A percentile compares a stretch with the other conserved stretches of the same genome.
phyloP scores from a whole-genome alignment of 2,797 vertebrate genomes.

The Melanotaenia trifasciata region DNA sequence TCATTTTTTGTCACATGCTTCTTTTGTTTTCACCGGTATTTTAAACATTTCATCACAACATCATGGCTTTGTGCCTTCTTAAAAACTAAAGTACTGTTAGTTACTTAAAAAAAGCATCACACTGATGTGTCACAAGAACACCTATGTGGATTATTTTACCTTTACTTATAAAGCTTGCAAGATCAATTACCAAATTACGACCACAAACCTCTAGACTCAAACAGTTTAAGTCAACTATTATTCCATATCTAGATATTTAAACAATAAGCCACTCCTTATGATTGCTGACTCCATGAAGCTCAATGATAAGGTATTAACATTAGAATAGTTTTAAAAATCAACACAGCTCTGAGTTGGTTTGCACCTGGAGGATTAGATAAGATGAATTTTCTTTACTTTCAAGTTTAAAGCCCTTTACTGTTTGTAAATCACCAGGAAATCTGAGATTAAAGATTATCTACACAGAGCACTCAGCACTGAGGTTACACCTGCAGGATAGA shows the following conservation, averaged over 20 bases:
- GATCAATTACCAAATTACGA: background rate
- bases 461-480: background rate
- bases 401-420: background rate
- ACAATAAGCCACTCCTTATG: constrained; percentile 1
- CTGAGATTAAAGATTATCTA: constrained; percentile 16
- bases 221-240: constrained; percentile 3
- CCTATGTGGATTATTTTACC: background rate
- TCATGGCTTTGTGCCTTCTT: too few relatives aligned
- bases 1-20: too few relatives aligned
- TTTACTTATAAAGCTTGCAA: background rate
- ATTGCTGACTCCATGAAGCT: background rate
- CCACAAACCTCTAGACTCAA: background rate
- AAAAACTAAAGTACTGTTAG: too few relatives aligned
- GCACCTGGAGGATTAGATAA: background rate
- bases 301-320: background rate
- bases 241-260: constrained; percentile 14
- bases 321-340: background rate
- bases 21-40: too few relatives aligned
- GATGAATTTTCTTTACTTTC: constrained; percentile 1
- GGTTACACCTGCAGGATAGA: constrained; percentile 36
- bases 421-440: constrained; percentile 24
- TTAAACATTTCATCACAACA: too few relatives aligned
- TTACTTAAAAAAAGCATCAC: background rate
- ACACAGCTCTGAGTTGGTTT: constrained; percentile 1
- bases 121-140: background rate